These are phyloP conservation scores for Zaprionus lineosus DNA, from an alignment of 2,888 invertebrate genomes.

Conservation along the genomic window DNA sequence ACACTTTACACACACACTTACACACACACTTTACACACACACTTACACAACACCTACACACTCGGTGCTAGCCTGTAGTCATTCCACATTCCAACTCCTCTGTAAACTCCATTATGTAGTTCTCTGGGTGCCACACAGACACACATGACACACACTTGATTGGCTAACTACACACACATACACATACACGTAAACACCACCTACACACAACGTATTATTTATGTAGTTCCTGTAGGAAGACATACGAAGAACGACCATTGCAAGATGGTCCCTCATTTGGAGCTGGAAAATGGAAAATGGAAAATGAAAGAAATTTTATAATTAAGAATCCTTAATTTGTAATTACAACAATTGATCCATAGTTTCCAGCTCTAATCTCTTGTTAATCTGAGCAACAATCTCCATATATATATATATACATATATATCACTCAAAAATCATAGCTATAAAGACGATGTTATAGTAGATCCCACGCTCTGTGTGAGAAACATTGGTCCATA, in stretches of 20 bases:
- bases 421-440: not conserved
- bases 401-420: slow-evolving; percentile 2
- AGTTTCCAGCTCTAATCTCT: slow-evolving; percentile 12
- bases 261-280: slow-evolving; percentile 12
- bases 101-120: slow-evolving; percentile 23
- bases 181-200: slow-evolving; percentile 7
- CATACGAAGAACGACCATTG: slow-evolving; percentile 30
- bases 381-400: slow-evolving; percentile 64
- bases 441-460: not conserved
- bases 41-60: not conserved
- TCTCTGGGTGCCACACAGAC: slow-evolving; percentile 12
- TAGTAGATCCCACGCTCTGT: not conserved
- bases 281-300: not conserved
- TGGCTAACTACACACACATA: slow-evolving; percentile 28
- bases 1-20: slow-evolving; percentile 3
- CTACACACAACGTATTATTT: not conserved
- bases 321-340: no score
- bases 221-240: slow-evolving; percentile 33
- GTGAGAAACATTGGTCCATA: slow-evolving; percentile 29
- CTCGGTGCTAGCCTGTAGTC: slow-evolving; percentile 1
- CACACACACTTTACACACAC: not conserved
- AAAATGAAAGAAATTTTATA: no score
- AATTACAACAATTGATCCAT: no score
- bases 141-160: slow-evolving; percentile 5
- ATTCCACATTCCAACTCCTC: slow-evolving; percentile 4